Evolutionary conservation across 2,888 invertebrate species (phyloP).

Genomic region (Plemyria rubiginata): DNA sequence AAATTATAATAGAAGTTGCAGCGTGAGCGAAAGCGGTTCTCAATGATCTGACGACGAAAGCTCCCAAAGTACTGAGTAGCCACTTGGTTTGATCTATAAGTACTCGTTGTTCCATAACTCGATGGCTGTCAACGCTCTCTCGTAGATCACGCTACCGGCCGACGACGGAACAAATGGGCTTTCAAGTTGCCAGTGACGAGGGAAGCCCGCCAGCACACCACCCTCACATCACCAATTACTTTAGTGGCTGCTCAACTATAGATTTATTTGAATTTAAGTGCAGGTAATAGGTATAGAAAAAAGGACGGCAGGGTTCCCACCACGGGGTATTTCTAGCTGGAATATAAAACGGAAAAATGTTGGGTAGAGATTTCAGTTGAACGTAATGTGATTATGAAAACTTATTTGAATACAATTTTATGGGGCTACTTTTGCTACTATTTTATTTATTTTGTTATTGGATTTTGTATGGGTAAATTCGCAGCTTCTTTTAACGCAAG

Average conservation of each 20-base stretch:
- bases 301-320: not conserved
- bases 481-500: not conserved
- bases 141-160: slow-evolving; percentile 63
- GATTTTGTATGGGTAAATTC: not conserved
- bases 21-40: not conserved
- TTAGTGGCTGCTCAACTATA: slow-evolving; percentile 61
- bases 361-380: not conserved
- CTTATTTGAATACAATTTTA: no score
- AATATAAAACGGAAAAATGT: not conserved
- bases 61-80: slow-evolving; percentile 24
- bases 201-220: slow-evolving; percentile 59
- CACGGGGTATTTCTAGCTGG: not conserved
- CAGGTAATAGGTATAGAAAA: slow-evolving; percentile 1
- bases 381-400: no score
- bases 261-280: slow-evolving; percentile 55
- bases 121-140: slow-evolving; percentile 67
- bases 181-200: slow-evolving; percentile 68
- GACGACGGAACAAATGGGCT: slow-evolving; percentile 70
- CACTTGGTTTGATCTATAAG: slow-evolving; percentile 10
- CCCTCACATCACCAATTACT: slow-evolving; percentile 48
- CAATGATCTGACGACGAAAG: slow-evolving; percentile 20
- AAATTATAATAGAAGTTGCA: no score
- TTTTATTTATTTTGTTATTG: no score
- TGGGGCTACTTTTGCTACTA: no score
- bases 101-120: slow-evolving; percentile 16